These are phyloP conservation scores for Ochropleura leucogaster DNA, from an alignment of 2,888 invertebrate species.

Conservation along the genomic window DNA sequence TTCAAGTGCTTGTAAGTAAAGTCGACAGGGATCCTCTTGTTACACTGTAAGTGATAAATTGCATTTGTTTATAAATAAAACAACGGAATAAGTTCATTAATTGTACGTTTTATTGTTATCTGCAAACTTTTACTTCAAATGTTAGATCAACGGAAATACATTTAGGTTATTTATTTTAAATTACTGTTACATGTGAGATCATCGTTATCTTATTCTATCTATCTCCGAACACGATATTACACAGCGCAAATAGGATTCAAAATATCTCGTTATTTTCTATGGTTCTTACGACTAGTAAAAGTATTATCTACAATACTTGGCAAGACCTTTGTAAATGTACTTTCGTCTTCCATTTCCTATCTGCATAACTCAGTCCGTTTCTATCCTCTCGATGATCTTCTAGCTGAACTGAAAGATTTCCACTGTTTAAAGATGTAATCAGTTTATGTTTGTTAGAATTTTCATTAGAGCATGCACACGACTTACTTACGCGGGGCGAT, in stretches of 20 bases:
- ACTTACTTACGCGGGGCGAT: slow-evolving; percentile 87
- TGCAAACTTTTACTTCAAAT: slow-evolving; percentile 53
- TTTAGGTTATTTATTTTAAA: slow-evolving; percentile 54
- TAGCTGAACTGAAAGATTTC: slow-evolving; percentile 88
- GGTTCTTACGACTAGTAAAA: slow-evolving; percentile 69
- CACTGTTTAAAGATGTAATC: slow-evolving; percentile 79
- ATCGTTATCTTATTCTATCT: slow-evolving; percentile 79
- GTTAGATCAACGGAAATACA: slow-evolving; percentile 54
- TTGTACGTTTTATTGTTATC: slow-evolving; percentile 63
- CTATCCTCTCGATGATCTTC: slow-evolving; percentile 80
- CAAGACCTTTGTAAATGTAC: slow-evolving; percentile 82
- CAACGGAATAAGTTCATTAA: slow-evolving; percentile 40
- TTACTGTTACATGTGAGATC: slow-evolving; percentile 82
- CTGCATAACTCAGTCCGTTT: slow-evolving; percentile 75
- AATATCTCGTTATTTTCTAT: slow-evolving; percentile 57
- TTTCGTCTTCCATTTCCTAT: slow-evolving; percentile 81
- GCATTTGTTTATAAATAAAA: slow-evolving; percentile 44
- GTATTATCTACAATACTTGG: slow-evolving; percentile 81
- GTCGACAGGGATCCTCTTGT: slow-evolving; percentile 94
- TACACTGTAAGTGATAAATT: slow-evolving; percentile 89
- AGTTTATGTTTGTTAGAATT: slow-evolving; percentile 77
- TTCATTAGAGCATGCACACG: slow-evolving; percentile 83
- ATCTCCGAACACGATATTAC: slow-evolving; percentile 56
- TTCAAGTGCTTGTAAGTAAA: slow-evolving; percentile 93
- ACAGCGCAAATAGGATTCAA: slow-evolving; percentile 62